phyloP scores from a whole-genome alignment of 1,140 invertebrate species.

The Drosophila simulans region DNA sequence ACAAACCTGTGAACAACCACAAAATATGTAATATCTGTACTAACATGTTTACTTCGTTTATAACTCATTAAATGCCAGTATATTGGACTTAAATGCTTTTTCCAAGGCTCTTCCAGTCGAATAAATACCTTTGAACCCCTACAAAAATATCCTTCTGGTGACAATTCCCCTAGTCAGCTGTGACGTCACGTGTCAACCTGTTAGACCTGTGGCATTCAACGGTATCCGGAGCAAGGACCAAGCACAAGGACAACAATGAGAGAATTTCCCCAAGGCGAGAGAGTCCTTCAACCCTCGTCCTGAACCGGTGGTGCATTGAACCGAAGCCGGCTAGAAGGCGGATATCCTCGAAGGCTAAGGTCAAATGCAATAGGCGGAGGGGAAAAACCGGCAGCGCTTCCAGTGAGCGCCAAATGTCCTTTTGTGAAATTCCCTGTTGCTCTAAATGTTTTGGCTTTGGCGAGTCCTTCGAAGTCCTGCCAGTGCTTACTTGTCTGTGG shows the following conservation, averaged over 20 bases:
- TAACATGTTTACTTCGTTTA: background rate
- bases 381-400: slow-evolving; percentile 34
- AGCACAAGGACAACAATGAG: slow-evolving; percentile 36
- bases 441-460: slow-evolving; percentile 29
- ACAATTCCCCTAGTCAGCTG: slow-evolving; percentile 25
- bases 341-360: slow-evolving; percentile 73
- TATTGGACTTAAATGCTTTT: background rate
- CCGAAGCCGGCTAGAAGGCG: slow-evolving; percentile 56
- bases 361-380: slow-evolving; percentile 65
- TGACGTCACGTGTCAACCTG: slow-evolving; percentile 75
- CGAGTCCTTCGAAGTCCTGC: slow-evolving; percentile 28
- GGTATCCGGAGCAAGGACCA: slow-evolving; percentile 16
- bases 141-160: slow-evolving; percentile 5
- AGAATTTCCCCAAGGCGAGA: slow-evolving; percentile 25
- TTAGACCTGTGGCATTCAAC: slow-evolving; percentile 45
- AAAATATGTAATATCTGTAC: too few species aligned
- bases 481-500: slow-evolving; percentile 70
- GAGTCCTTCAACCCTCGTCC: slow-evolving; percentile 22
- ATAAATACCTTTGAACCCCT: background rate
- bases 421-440: slow-evolving; percentile 55
- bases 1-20: too few species aligned
- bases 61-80: background rate
- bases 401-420: slow-evolving; percentile 65
- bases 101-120: background rate
- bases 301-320: slow-evolving; percentile 61